Conservation (phyloP, 2,888 invertebrate species). For the Archips crataeganus region DNA sequence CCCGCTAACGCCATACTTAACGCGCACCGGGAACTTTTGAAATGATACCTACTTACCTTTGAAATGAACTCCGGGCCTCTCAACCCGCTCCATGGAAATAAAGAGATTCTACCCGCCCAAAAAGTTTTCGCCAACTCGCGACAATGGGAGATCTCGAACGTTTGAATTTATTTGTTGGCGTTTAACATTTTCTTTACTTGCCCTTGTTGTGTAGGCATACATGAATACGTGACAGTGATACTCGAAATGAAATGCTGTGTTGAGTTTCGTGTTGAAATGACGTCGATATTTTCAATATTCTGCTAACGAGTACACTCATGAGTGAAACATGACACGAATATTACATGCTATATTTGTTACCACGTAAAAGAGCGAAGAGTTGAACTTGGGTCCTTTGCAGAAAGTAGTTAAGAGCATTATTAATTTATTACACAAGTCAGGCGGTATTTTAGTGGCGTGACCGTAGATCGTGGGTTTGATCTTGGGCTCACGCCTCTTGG, state of each 20-base stretch:
- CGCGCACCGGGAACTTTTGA: constrained; percentile 50
- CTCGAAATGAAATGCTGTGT: constrained; percentile 9
- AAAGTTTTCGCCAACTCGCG: constrained; percentile 51
- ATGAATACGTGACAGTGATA: constrained; percentile 19
- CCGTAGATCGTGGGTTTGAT: too few species aligned
- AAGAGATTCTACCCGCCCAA: constrained; percentile 57
- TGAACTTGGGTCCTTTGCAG: too few species aligned
- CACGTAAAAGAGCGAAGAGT: too few species aligned
- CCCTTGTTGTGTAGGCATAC: constrained; percentile 31
- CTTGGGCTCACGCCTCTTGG: too few species aligned
- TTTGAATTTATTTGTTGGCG: constrained; percentile 51
- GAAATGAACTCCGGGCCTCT: constrained; percentile 51
- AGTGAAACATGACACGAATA: background rate
- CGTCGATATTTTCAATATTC: constrained; percentile 26
- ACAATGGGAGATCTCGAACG: constrained; percentile 46
- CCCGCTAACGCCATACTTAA: constrained; percentile 40
- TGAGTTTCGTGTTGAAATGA: background rate
- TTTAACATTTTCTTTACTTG: constrained; percentile 49
- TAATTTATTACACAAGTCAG: too few species aligned
- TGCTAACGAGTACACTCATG: constrained; percentile 3
- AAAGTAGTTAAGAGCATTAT: too few species aligned
- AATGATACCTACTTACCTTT: constrained; percentile 56
- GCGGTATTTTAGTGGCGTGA: too few species aligned
- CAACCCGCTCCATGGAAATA: constrained; percentile 58
- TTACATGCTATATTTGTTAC: background rate